These are phyloP conservation scores for Ceratotherium simum DNA, from an alignment of 2,113 vertebrate genomes.

Conservation along the genomic window DNA sequence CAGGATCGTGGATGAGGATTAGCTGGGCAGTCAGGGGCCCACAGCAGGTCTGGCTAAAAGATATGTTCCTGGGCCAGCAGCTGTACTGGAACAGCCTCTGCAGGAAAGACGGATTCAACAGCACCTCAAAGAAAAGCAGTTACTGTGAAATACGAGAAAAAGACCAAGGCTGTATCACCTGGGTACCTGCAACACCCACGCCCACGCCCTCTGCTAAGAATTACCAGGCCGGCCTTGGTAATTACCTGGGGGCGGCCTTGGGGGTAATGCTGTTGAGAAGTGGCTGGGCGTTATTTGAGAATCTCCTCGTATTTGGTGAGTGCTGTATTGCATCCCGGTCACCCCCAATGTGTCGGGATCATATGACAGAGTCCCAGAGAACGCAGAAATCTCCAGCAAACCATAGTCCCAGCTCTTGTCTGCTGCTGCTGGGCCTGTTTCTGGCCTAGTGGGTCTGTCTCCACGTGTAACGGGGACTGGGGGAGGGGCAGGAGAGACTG, in stretches of 20 bases:
- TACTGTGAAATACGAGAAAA: conserved; percentile 28
- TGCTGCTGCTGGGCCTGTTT: neutral
- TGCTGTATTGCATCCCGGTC: neutral
- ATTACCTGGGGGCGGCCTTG: neutral
- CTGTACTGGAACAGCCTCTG: neutral
- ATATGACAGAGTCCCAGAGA: neutral
- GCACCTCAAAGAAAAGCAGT: neutral
- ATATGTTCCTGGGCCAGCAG: neutral
- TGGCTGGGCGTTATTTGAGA: neutral
- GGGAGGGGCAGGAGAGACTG: neutral
- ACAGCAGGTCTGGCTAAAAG: neutral
- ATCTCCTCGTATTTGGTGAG: neutral
- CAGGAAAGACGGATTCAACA: neutral
- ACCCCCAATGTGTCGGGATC: neutral
- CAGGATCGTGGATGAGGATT: neutral
- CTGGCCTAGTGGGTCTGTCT: neutral
- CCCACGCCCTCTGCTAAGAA: neutral
- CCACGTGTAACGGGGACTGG: rapidly evolving
- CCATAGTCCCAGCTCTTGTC: neutral
- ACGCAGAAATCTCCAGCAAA: neutral
- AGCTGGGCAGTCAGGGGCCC: neutral
- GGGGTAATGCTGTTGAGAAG: neutral
- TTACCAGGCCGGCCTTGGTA: neutral
- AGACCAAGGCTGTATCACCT: neutral
- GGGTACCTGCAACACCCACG: neutral